Base-by-base conservation (phyloP, 2,888 invertebrate genomes). In the Leptinotarsa haldemani region DNA sequence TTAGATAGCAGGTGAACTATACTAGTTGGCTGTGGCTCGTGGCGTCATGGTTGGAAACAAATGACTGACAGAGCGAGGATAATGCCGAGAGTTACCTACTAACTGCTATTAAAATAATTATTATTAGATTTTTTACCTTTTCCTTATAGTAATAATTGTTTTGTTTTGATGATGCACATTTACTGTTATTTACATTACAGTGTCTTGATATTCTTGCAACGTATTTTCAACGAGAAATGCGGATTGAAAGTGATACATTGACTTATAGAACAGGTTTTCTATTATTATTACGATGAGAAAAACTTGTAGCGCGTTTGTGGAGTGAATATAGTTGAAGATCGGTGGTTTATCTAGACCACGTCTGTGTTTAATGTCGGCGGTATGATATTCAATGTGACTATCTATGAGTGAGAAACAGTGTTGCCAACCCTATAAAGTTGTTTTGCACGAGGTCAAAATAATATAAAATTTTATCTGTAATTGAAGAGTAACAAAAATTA, bases 11-110 rank as follows among this genome's bases (percentile, higher is more conserved):
- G 85, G 86, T 86, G 86, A 86, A 86, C 85, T 86, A 85, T 85
- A 85, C 84, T 84, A 83, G 84, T 84, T 84, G 82, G 81, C 80
- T 84, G 82, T 85, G 87, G 87, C 88, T 88, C 88, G 88, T 88
- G 88, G 87, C 88, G 88, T 88, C 88, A 88, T 88, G 88, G 83
- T 88, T 88, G 85, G 88, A 87, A 88, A 85, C 88, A 88, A 88
- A 88, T 88, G 88, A 86, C 88, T 87, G 87, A 82, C 87, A 88
- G 88, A 88, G 88, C 88, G 88, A 86, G 85, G 87, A 88, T 88
- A 88, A 88, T 88, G 87, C 86, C 85, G 85, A 87, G 84, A 85
- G 85, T 86, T 86, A 85, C 86, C 86, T 85, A 86, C 66, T 75
- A 75, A 75, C 86, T 85, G 82, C 86, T 85, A 87, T 87, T 87